Evolutionary conservation across 1,140 invertebrate species (phyloP).

Genomic region (Cydia amplana): DNA sequence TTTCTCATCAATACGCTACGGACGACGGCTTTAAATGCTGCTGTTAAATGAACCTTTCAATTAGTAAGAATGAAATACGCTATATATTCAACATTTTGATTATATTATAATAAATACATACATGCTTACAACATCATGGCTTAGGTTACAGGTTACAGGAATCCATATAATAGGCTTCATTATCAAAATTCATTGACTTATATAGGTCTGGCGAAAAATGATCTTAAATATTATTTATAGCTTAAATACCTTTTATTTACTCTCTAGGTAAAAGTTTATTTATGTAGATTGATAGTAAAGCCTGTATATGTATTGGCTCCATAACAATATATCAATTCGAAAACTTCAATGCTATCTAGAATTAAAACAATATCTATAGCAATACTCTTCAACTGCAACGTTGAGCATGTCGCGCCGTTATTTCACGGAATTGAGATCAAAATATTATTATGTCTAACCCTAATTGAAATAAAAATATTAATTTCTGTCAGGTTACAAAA

Average conservation of each 20-base stretch:
- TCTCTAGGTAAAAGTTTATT: neutral
- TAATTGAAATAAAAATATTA: conserved; percentile 14
- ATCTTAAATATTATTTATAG: neutral
- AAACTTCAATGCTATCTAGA: conserved; percentile 30
- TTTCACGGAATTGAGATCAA: neutral
- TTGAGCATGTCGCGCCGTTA: neutral
- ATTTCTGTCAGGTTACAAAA: conserved; percentile 16
- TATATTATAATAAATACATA: conserved; percentile 23
- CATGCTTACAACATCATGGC: conserved; percentile 30
- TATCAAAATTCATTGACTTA: neutral
- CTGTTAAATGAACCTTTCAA: neutral
- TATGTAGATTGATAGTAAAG: conserved; percentile 15
- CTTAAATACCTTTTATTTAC: neutral
- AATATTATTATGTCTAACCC: neutral
- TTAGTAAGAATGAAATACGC: conserved; percentile 11
- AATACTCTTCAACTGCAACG: conserved; percentile 25
- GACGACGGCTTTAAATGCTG: too few relatives aligned
- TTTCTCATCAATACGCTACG: too few relatives aligned
- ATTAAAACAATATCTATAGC: neutral
- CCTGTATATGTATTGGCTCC: neutral
- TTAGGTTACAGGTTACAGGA: conserved; percentile 21
- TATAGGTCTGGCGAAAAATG: neutral
- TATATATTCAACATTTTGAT: conserved; percentile 31
- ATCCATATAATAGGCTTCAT: neutral
- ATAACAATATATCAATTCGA: conserved; percentile 32